These are phyloP conservation scores for Coenobita brevimanus DNA, from an alignment of 1,140 invertebrate genomes.

Conservation along the genomic window DNA sequence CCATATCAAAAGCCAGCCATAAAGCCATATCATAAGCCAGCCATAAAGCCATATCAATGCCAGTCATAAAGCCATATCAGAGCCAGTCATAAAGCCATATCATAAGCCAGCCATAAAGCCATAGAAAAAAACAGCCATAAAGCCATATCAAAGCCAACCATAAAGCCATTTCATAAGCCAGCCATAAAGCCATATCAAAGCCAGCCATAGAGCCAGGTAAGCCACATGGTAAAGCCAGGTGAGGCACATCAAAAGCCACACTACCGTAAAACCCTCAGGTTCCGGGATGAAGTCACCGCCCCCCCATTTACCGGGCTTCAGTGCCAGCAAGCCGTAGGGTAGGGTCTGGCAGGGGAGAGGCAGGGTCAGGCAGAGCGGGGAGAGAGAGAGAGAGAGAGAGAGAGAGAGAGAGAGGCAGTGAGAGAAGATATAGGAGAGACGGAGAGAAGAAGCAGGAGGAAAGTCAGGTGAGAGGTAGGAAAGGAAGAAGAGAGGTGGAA, in stretches of 20 bases:
- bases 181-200: no score
- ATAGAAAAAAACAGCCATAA: background rate
- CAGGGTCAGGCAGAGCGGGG: background rate
- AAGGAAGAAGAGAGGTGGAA: no score
- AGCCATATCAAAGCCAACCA: background rate
- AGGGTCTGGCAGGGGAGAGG: conserved; percentile 4
- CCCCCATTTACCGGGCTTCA: conserved; percentile 23
- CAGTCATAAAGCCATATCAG: no score
- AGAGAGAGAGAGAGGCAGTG: background rate
- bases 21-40: background rate
- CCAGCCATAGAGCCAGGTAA: background rate
- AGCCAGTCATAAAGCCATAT: background rate
- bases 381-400: background rate
- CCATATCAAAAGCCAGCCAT: background rate
- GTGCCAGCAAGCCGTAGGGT: conserved; percentile 21
- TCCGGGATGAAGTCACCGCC: background rate
- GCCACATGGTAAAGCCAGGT: background rate
- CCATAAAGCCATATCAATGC: background rate
- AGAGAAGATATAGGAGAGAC: background rate
- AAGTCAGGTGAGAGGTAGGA: no score
- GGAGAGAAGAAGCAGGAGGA: background rate
- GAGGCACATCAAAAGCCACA: no score
- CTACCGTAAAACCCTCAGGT: background rate
- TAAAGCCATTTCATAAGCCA: background rate
- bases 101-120: background rate